These are phyloP conservation scores for Listrodromus nycthemerus DNA, from an alignment of 2,888 invertebrate genomes.

Conservation along the genomic window DNA sequence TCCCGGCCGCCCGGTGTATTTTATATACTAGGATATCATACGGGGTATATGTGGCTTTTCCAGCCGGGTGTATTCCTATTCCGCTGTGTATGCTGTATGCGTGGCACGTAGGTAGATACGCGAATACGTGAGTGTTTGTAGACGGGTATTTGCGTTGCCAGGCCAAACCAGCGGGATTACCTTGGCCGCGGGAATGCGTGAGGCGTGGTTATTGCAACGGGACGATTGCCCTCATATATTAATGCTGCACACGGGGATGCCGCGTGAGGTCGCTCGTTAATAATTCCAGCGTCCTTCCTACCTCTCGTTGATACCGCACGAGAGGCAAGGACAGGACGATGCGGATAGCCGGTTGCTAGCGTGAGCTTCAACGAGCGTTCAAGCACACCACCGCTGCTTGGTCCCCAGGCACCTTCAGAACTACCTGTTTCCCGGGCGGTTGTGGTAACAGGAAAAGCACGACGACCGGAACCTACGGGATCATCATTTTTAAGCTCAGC, in stretches of 20 bases:
- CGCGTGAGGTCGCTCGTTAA: conserved; percentile 75
- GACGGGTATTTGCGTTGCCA: conserved; percentile 23
- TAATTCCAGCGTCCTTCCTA: conserved; percentile 73
- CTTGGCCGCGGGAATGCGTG: conserved; percentile 60
- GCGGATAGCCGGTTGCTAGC: conserved; percentile 40
- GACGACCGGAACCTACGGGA: conserved; percentile 13
- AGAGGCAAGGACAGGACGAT: conserved; percentile 32
- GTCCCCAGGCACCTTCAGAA: conserved; percentile 27
- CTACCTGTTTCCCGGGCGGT: conserved; percentile 52
- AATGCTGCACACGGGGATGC: conserved; percentile 73
- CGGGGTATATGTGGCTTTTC: conserved; percentile 19
- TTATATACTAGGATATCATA: conserved; percentile 45
- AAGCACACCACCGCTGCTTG: conserved; percentile 14
- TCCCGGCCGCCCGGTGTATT: conserved; percentile 47
- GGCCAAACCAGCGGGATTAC: conserved; percentile 58
- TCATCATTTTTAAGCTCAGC: conserved; percentile 51
- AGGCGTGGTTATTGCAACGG: conserved; percentile 63
- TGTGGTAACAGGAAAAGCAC: conserved; percentile 51
- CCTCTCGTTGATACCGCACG: conserved; percentile 10
- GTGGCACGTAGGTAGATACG: background rate
- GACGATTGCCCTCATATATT: conserved; percentile 76
- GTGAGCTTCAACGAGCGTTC: conserved; percentile 48
- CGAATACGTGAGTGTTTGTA: conserved; percentile 13
- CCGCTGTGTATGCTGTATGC: background rate
- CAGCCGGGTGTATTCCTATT: conserved; percentile 17